Evolutionary conservation across 2,888 invertebrate species (phyloP).

Genomic region (Chalcosyrphus nemorum): DNA sequence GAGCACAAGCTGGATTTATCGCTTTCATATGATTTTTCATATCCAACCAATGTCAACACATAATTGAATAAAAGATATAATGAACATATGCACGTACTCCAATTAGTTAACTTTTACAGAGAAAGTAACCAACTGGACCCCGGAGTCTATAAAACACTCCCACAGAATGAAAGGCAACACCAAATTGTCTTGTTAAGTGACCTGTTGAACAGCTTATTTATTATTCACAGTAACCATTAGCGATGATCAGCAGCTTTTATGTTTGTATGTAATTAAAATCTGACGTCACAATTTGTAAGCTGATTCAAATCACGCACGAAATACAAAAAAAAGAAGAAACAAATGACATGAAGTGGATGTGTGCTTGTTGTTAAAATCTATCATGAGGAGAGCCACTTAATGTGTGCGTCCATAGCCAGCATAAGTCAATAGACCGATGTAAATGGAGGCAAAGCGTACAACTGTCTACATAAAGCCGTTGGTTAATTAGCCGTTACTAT

Average conservation of each 20-base stretch:
- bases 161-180: too few relatives aligned
- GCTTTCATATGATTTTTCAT: too few relatives aligned
- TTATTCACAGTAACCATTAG: too few relatives aligned
- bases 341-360: constrained; percentile 1
- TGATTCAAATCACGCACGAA: background rate
- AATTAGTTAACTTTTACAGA: background rate
- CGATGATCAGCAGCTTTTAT: too few relatives aligned
- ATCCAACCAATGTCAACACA: too few relatives aligned
- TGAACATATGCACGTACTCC: too few relatives aligned
- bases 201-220: too few relatives aligned
- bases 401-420: background rate
- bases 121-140: background rate
- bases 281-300: background rate
- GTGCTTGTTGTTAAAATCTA: background rate
- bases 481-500: background rate
- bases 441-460: background rate
- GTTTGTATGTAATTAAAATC: too few relatives aligned
- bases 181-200: too few relatives aligned
- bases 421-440: background rate
- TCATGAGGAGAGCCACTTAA: constrained; percentile 3
- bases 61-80: too few relatives aligned
- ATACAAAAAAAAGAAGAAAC: background rate
- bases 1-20: too few relatives aligned
- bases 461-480: background rate
- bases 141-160: too few relatives aligned